Base-by-base conservation (phyloP, 2,113 vertebrate genomes). In the Sciurus niger region DNA sequence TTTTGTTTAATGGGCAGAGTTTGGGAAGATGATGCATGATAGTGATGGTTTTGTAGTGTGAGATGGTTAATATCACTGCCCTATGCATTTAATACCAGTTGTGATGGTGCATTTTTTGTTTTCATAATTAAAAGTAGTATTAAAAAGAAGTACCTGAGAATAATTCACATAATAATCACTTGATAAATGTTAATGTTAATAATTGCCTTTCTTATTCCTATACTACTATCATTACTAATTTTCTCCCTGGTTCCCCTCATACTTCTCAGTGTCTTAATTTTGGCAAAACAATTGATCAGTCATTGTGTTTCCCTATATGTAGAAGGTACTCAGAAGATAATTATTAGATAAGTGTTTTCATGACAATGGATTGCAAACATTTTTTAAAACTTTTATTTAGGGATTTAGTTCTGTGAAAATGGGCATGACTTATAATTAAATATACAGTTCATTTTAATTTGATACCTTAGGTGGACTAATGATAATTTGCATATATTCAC, bases 131-230 rank as follows among this genome's bases (percentile, higher is more conserved):
- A 80, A 73, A 85, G 40, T 22, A 73, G 60, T 79, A 78, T 43
- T 80, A 78, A 37, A 17, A n/a, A 67, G 51, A 78, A 93, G 16
- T 63, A 13, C 34, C 85, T 91, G 85, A 93, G 82, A 93, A 82
- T 22, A 43, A 85, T 53, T 84, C 34, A 58, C 28, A 70, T 90
- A 58, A 83, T 92, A 84, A 88, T 87, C 30, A 93, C 34, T 83
- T 90, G 65, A 16, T 91, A 78, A 95, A 89, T 78, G 16, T 93
- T 72, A 51, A 32, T 87, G 8, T 87, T 95, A 80, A 76, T 86
- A 67, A 46, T 89, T 70, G 78, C 13, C 87, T 25, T 25, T 95
- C 4, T 92, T 95, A 53, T 93, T 87, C 86, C 28, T 68, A 6
- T 86, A 68, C 46, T 20, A 78, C 20, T 76, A 1, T 92, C 74